phyloP scores from a whole-genome alignment of 2,797 vertebrate genomes.

The Gobionotothen gibberifrons region DNA sequence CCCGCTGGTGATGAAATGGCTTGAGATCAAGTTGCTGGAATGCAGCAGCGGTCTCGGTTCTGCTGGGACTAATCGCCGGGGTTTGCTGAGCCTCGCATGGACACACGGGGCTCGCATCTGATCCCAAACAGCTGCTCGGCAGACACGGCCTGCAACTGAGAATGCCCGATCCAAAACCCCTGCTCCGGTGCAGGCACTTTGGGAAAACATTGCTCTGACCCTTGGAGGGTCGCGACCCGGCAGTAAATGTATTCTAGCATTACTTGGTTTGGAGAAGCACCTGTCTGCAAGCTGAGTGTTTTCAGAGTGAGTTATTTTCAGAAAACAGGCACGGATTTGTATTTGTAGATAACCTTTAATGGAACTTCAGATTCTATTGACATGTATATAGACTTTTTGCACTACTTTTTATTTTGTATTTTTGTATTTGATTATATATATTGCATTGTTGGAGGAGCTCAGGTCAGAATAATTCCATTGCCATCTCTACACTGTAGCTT shows the following conservation, averaged over 20 bases:
- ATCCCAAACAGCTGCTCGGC: conserved; percentile 80
- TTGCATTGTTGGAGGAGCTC: too few relatives aligned
- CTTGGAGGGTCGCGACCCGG: conserved; percentile 62
- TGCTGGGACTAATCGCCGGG: conserved; percentile 77
- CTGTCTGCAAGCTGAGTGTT: conserved; percentile 53
- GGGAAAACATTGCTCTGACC: conserved; percentile 78
- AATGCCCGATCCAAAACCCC: conserved; percentile 44
- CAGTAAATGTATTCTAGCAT: conserved; percentile 62
- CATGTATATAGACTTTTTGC: too few relatives aligned
- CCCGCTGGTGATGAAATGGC: conserved; percentile 74
- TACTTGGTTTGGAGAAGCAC: conserved; percentile 55
- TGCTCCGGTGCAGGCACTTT: conserved; percentile 67
- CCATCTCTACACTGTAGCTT: too few relatives aligned
- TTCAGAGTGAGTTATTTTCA: conserved; percentile 62
- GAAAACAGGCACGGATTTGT: conserved; percentile 30
- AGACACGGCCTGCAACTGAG: conserved; percentile 69
- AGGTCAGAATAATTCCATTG: too few relatives aligned
- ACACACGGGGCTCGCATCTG: conserved; percentile 72
- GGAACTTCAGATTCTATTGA: neutral
- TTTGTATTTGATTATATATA: too few relatives aligned
- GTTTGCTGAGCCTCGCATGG: conserved; percentile 73
- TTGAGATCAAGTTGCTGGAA: conserved; percentile 81
- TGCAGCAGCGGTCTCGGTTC: conserved; percentile 73
- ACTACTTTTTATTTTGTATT: too few relatives aligned
- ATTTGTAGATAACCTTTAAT: conserved; percentile 4